These are phyloP conservation scores for Polyommatus iphigenia DNA, from an alignment of 2,888 invertebrate genomes.

Conservation along the genomic window DNA sequence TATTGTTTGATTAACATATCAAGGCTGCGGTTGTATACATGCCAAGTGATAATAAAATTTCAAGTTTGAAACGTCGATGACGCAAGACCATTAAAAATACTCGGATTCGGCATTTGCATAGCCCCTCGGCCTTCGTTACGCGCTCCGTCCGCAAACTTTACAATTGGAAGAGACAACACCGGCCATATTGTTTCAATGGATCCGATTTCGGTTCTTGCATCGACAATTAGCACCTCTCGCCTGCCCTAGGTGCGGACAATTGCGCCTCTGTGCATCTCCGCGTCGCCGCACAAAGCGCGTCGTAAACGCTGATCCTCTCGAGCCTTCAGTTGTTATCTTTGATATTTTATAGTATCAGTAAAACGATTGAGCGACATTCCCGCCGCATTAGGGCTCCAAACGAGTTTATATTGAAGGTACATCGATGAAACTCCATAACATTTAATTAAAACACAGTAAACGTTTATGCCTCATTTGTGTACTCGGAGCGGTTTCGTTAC, in stretches of 20 bases:
- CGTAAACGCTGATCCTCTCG: conserved; percentile 75
- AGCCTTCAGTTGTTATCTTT: conserved; percentile 75
- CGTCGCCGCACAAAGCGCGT: conserved; percentile 56
- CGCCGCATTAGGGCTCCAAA: conserved; percentile 50
- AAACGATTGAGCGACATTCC: conserved; percentile 77
- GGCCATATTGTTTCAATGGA: conserved; percentile 77
- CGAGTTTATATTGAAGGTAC: conserved; percentile 39
- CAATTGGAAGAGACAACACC: conserved; percentile 77
- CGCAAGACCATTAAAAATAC: conserved; percentile 79
- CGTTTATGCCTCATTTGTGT: conserved; percentile 55
- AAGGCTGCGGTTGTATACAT: conserved; percentile 76
- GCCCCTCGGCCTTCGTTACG: conserved; percentile 76
- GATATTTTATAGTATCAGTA: conserved; percentile 79
- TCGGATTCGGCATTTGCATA: conserved; percentile 78
- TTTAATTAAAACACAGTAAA: conserved; percentile 72
- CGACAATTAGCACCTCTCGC: conserved; percentile 77
- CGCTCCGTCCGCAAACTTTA: conserved; percentile 77
- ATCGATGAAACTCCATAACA: conserved; percentile 39
- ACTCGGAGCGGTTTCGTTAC: conserved; percentile 56
- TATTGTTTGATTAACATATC: conserved; percentile 79
- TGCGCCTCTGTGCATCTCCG: conserved; percentile 46
- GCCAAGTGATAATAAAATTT: conserved; percentile 80
- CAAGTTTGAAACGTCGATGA: conserved; percentile 78
- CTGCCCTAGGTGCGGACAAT: conserved; percentile 52
- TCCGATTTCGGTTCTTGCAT: conserved; percentile 78